phyloP scores from a whole-genome alignment of 1,140 invertebrate species.

The Drosophila orosa region DNA sequence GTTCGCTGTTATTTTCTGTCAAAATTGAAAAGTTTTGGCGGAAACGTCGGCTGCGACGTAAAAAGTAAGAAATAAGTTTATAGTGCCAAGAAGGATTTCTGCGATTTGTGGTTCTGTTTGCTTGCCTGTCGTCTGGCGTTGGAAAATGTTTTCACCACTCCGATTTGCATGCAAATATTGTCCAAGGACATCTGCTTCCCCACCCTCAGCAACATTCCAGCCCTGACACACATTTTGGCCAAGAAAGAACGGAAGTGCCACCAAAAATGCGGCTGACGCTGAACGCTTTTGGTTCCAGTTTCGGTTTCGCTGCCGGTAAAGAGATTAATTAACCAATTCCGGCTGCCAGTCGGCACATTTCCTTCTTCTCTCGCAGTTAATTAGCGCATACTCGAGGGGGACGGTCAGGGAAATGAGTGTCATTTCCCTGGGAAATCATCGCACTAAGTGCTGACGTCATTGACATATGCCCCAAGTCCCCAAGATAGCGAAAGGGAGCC shows the following conservation, averaged over 20 bases:
- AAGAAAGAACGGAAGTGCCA: slow-evolving; percentile 59
- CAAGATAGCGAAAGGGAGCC: slow-evolving; percentile 7
- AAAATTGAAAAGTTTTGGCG: slow-evolving; percentile 63
- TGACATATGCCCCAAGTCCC: slow-evolving; percentile 41
- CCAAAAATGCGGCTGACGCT: slow-evolving; percentile 63
- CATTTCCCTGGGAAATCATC: slow-evolving; percentile 30
- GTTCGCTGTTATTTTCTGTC: slow-evolving; percentile 31
- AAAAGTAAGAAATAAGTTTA: slow-evolving; percentile 47
- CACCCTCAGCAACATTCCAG: neutral
- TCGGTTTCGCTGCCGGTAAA: slow-evolving; percentile 60
- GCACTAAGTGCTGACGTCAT: slow-evolving; percentile 60
- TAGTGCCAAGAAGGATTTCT: slow-evolving; percentile 34
- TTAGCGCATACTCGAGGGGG: slow-evolving; percentile 50
- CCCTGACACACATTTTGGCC: slow-evolving; percentile 66
- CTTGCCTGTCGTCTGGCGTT: slow-evolving; percentile 28
- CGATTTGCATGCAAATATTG: slow-evolving; percentile 52
- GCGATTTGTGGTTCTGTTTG: slow-evolving; percentile 40
- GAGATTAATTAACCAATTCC: slow-evolving; percentile 79
- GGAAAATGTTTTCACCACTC: slow-evolving; percentile 34
- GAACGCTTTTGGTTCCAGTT: slow-evolving; percentile 33
- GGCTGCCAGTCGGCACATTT: slow-evolving; percentile 76
- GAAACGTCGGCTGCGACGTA: slow-evolving; percentile 21
- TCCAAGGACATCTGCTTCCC: slow-evolving; percentile 44
- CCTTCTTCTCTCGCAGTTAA: slow-evolving; percentile 62
- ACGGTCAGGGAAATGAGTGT: slow-evolving; percentile 2